These are phyloP conservation scores for Charaxes varanes DNA, from an alignment of 1,140 invertebrate genomes.

Conservation along the genomic window DNA sequence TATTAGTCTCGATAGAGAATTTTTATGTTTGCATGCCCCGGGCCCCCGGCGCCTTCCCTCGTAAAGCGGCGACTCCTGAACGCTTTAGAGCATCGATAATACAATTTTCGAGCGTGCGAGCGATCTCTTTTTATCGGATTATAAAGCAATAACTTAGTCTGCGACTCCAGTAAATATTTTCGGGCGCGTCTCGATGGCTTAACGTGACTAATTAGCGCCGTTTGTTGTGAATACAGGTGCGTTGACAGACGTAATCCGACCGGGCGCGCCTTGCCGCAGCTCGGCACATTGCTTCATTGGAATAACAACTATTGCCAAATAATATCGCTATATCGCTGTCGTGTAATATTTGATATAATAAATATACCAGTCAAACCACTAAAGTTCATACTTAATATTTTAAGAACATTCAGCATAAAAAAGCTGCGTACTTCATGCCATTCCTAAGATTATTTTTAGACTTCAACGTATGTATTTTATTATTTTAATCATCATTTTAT, in stretches of 20 bases:
- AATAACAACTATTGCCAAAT: neutral
- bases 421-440: no score
- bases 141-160: conserved; percentile 58
- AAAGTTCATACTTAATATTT: no score
- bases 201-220: conserved; percentile 59
- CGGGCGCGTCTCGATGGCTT: conserved; percentile 40
- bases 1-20: conserved; percentile 73
- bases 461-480: no score
- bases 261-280: conserved; percentile 13
- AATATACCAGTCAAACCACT: no score
- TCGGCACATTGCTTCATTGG: neutral
- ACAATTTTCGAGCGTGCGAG: conserved; percentile 58
- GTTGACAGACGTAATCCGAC: conserved; percentile 47
- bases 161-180: conserved; percentile 60
- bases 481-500: no score
- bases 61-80: conserved; percentile 67
- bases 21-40: conserved; percentile 69
- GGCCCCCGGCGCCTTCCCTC: conserved; percentile 56
- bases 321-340: neutral
- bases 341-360: no score
- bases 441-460: no score
- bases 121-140: conserved; percentile 65
- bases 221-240: conserved; percentile 58
- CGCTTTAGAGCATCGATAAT: conserved; percentile 66
- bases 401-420: no score